These are phyloP conservation scores for Cantharis rustica DNA, from an alignment of 2,888 invertebrate genomes.

Conservation along the genomic window DNA sequence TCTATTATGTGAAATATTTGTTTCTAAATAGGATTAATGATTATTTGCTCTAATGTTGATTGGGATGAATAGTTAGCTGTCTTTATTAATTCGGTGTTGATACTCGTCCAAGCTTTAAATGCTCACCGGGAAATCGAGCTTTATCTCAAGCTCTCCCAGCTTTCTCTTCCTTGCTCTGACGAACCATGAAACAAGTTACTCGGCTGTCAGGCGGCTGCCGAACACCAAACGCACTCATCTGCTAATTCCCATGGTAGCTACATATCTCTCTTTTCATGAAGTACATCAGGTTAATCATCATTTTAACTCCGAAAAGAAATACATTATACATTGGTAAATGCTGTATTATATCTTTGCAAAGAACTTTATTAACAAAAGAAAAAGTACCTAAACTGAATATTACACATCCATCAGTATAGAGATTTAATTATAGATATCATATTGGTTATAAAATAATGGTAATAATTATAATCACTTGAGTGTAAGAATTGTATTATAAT, in stretches of 20 bases:
- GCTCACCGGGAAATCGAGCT: slow-evolving; percentile 37
- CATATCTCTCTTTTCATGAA: slow-evolving; percentile 21
- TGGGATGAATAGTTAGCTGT: slow-evolving; percentile 49
- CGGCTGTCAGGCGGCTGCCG: slow-evolving; percentile 46
- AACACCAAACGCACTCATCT: slow-evolving; percentile 43
- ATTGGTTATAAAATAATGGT: not conserved
- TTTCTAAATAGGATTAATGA: slow-evolving; percentile 52
- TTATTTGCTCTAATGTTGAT: slow-evolving; percentile 50
- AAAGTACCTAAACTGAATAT: not conserved
- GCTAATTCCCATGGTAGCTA: slow-evolving; percentile 41
- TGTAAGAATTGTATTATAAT: not conserved
- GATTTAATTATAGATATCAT: not conserved
- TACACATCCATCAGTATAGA: not conserved
- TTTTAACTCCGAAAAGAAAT: slow-evolving; percentile 18
- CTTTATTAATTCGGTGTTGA: slow-evolving; percentile 48
- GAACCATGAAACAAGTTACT: slow-evolving; percentile 49
- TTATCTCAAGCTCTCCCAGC: slow-evolving; percentile 46
- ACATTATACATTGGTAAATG: slow-evolving; percentile 6
- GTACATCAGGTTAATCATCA: slow-evolving; percentile 25
- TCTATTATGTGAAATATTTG: slow-evolving; percentile 46
- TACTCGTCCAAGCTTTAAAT: slow-evolving; percentile 40
- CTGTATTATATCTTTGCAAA: not conserved
- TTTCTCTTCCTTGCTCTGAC: slow-evolving; percentile 45
- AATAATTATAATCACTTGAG: not conserved
- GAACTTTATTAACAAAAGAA: not conserved